Evolutionary conservation across 2,797 vertebrate genomes (phyloP), one percentile per base, ranked within the genome.

Genomic region (Cynodonichthys magdalenae): DNA sequence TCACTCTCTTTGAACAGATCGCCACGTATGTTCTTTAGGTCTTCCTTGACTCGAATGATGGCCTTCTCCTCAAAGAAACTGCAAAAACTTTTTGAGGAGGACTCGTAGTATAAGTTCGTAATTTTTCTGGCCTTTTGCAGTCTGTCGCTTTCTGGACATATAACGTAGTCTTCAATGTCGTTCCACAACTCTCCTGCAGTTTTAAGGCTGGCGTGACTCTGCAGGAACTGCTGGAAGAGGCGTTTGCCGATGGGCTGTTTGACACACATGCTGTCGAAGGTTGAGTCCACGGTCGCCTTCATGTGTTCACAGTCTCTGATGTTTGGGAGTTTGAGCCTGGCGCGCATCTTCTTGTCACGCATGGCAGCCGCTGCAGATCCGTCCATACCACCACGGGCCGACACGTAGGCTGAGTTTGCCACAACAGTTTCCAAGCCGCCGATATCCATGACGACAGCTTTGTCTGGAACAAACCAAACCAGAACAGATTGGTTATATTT

Each of bases 351-450:
- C 80, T 93, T 93, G 82, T 94, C 93, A 1, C 91, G 90, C 89
- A 92, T 82, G 42, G 85, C 18, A 1, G 87, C 76, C 0, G 89
- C 90, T 0, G 88, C 73, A 0, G 60, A 15, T 5, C 85, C 88
- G 0, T 94, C 92, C 46, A 87, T 6, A 12, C 90, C 92, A 53
- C 90, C 88, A 0, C 93, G 85, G 34, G 93, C 92, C 1, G 92
- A 93, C 53, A 94, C 91, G 0, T 94, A 94, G 64, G 92, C 93
- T 1, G 91, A 93, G 80, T 94, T 94, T n/a, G 93, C 93, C 90
- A 94, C 92, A 71, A 93, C 91, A 0, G 91, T 94, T 79, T 94
- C 92, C 87, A 94, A 79, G 61, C 90, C 92, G 11, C 93, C 91
- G 5, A 94, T 86, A 66, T 94, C 93, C 93, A 94, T 94, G 66